A percentile compares a stretch with the other conserved stretches of the same genome.
Evolutionary conservation across 2,888 invertebrate genomes (phyloP).

Genomic region (Drosophila mulleri): DNA sequence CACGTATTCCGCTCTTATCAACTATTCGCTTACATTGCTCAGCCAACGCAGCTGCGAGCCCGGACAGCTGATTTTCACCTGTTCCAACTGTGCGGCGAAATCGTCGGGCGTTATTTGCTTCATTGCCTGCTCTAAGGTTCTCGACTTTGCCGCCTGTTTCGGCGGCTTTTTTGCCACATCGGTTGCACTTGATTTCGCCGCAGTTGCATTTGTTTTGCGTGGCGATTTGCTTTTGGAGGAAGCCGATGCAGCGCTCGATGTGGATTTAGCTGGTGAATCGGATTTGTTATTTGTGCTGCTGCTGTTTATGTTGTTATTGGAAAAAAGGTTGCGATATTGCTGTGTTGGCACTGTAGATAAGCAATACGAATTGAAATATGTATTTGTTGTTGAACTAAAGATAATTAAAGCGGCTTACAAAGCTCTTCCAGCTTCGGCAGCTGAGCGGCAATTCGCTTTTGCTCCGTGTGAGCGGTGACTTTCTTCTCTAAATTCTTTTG

Average conservation of each 20-base stretch:
- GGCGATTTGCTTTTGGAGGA: conserved; percentile 53
- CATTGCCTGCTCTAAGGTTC: conserved; percentile 81
- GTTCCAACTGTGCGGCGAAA: conserved; percentile 86
- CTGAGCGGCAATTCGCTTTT: conserved; percentile 85
- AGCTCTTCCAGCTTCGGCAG: conserved; percentile 91
- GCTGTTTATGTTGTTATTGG: conserved; percentile 14
- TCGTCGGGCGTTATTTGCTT: conserved; percentile 87
- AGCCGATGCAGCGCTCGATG: conserved; percentile 53
- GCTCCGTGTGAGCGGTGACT: conserved; percentile 86
- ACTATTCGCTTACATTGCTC: conserved; percentile 88
- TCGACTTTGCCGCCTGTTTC: conserved; percentile 65
- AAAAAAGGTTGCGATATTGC: conserved; percentile 88
- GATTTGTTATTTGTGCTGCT: conserved; percentile 37
- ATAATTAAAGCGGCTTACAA: conserved; percentile 86
- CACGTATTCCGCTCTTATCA: neutral
- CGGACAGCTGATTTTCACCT: conserved; percentile 88
- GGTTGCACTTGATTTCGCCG: conserved; percentile 27
- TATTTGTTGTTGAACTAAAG: neutral
- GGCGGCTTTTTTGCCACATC: conserved; percentile 6
- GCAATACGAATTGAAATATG: neutral
- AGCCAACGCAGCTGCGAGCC: conserved; percentile 90
- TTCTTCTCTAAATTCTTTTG: conserved; percentile 85
- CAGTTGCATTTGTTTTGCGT: conserved; percentile 35
- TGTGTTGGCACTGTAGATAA: conserved; percentile 88
- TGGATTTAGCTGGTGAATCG: conserved; percentile 67